Conservation (phyloP, 2,888 invertebrate species). For the Parnassius smintheus region DNA sequence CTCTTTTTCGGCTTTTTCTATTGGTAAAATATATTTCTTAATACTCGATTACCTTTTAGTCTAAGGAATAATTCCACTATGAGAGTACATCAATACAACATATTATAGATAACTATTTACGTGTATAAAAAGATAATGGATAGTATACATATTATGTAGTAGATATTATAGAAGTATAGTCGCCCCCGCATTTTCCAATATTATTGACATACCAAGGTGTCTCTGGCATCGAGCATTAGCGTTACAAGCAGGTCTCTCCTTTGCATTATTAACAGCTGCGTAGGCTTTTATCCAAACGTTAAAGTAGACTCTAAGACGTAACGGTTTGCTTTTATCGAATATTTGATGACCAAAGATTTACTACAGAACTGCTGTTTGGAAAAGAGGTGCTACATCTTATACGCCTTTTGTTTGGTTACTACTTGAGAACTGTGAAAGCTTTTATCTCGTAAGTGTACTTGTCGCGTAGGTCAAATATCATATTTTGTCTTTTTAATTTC, state of each 20-base stretch:
- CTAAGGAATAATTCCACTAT: too few relatives aligned
- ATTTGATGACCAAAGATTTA: constrained; percentile 57
- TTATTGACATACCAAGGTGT: constrained; percentile 50
- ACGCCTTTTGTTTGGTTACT: constrained; percentile 47
- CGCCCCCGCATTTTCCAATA: constrained; percentile 56
- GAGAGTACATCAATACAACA: too few relatives aligned
- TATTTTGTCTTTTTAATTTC: neutral
- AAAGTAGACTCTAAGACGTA: constrained; percentile 43
- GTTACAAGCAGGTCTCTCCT: constrained; percentile 33
- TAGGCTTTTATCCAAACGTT: constrained; percentile 34
- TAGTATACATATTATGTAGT: too few relatives aligned
- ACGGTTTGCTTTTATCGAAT: constrained; percentile 55
- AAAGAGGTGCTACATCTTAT: constrained; percentile 45
- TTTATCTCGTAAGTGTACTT: constrained; percentile 28
- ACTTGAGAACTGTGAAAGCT: constrained; percentile 48
- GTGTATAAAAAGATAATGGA: too few relatives aligned
- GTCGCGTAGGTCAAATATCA: neutral
- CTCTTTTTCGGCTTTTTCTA: too few relatives aligned
- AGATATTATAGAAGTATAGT: constrained; percentile 29
- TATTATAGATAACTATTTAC: too few relatives aligned
- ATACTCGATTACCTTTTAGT: too few relatives aligned
- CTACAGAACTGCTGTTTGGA: constrained; percentile 50
- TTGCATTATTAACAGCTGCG: constrained; percentile 36
- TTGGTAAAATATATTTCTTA: too few relatives aligned
- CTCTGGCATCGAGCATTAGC: constrained; percentile 29